Evolutionary conservation across 2,113 vertebrate genomes (phyloP), one percentile per base, ranked within the genome.

Genomic region (Oncorhynchus tshawytscha): DNA sequence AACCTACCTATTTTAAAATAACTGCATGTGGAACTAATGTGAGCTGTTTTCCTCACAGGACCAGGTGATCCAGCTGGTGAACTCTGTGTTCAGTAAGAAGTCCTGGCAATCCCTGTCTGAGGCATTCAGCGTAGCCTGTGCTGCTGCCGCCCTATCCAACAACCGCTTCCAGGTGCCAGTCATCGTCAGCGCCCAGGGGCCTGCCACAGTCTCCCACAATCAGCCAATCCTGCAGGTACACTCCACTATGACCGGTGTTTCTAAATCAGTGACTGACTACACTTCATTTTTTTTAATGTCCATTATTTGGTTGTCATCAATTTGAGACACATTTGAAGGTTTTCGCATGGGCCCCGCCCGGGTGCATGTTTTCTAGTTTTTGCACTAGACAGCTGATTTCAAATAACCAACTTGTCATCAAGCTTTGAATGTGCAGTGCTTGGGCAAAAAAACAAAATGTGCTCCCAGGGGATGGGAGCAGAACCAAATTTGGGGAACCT

Each of bases 31-130:
- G 8, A 39, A 39, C 9, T 45, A 12, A 79, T 27, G 0, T 3
- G 13, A 48, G 3, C 22, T 24, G 0, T 62, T 31, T 0, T 49
- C 71, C 9, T 11, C 39, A 71, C 89, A 99, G 98, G 97, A 99
- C 77, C 98, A 99, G 85, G 94, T 98, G 64, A 95, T 98, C 87
- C 98, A 98, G 93, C 78, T 99, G 78, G 94, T 97, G 78, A 99
- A 99, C 81, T 94, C 96, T 0, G 92, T 99, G 88, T 99, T 99
- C 86, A 98, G 97, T 91, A 98, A 97, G 92, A 99, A 98, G 66
- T 97, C 95, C 75, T 99, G 97, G 81, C 95, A 98, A 57, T 95
- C 95, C 0, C 89, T 98, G 66, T 90, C 96, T 0, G 97, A 99
- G 88, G 97, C 96, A 7, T 99, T 97, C 90, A 97, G 96, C 0